Evolutionary conservation across 2,113 vertebrate genomes (phyloP), one percentile per base, ranked within the genome.

Genomic region (Sturnus vulgaris): DNA sequence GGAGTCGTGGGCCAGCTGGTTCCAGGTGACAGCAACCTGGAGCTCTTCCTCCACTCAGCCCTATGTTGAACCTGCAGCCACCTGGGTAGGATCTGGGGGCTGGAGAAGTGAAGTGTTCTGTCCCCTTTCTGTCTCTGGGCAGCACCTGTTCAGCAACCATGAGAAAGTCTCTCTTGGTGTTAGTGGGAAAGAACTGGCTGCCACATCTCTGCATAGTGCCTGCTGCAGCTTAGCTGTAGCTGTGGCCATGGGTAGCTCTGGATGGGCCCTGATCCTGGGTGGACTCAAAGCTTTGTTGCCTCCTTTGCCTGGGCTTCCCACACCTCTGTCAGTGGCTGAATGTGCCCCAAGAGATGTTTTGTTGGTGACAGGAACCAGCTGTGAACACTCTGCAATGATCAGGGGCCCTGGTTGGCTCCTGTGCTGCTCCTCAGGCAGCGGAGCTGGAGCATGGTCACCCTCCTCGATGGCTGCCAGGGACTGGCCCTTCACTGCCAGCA

Each of bases 301-400:
- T 66, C 53, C 39, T n/a, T 44, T n/a, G 37, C 76, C 35, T 15
- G 22, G 14, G 24, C 49, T 33, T 37, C n/a, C n/a, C 3, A 3
- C 11, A 2, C 7, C 24, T 1, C 6, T 25, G 23, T 57, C 47
- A 19, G 39, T 2, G 0, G 16, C 35, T 7, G 1, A 6, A 40
- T 0, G 0, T 33, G 39, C 28, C 28, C 30, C 44, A 17, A 47
- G 28, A 46, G 35, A 23, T 39, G 37, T 25, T 56, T 57, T 56
- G 25, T 16, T 47, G 61, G 63, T 53, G 28, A 12, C 31, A 24
- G 66, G 42, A 69, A 9, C 21, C 0, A 2, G n/a, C n/a, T 49
- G 47, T 24, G 70, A 13, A 11, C 40, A 23, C 37, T 25, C 49
- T 39, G 23, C 44, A 46, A 0, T n/a, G 37, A 19, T 7, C 31